phyloP scores from a whole-genome alignment of 2,113 vertebrate species.

The Phylloscopus trochiloides region DNA sequence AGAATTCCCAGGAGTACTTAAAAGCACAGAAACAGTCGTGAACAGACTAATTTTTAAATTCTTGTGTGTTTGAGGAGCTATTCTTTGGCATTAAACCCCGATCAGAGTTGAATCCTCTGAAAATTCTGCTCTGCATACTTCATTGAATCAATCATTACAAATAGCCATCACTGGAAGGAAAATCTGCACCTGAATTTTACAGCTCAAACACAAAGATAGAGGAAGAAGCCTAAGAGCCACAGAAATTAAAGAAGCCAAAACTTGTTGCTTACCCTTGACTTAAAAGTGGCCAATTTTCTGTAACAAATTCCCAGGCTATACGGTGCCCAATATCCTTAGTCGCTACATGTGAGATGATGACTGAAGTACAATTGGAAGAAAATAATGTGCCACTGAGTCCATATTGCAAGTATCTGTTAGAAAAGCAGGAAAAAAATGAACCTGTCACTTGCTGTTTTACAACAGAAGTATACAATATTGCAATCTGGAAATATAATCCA shows the following conservation, averaged over 20 bases:
- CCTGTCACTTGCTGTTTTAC: neutral
- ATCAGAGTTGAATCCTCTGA: neutral
- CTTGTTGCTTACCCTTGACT: slow-evolving; percentile 17
- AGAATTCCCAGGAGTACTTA: neutral
- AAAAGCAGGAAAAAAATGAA: slow-evolving; percentile 1
- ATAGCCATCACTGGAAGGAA: neutral
- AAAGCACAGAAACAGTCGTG: neutral
- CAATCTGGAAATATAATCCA: neutral
- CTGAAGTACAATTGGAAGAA: slow-evolving; percentile 5
- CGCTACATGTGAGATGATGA: slow-evolving; percentile 35
- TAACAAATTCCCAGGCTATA: slow-evolving; percentile 74
- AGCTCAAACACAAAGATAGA: neutral
- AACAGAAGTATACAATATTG: neutral
- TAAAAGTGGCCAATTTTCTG: slow-evolving; percentile 71
- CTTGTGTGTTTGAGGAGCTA: neutral
- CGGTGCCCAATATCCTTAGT: slow-evolving; percentile 63
- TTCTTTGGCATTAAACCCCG: neutral
- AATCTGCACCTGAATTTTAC: neutral
- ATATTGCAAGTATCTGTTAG: slow-evolving; percentile 71
- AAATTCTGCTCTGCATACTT: neutral
- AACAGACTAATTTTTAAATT: neutral
- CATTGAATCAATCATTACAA: neutral
- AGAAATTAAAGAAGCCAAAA: neutral
- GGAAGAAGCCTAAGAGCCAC: neutral
- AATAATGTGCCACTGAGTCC: slow-evolving; percentile 10